Evolutionary conservation across 2,888 invertebrate species (phyloP), one percentile per base, ranked within the genome.

Genomic region (Tenthredo notha): DNA sequence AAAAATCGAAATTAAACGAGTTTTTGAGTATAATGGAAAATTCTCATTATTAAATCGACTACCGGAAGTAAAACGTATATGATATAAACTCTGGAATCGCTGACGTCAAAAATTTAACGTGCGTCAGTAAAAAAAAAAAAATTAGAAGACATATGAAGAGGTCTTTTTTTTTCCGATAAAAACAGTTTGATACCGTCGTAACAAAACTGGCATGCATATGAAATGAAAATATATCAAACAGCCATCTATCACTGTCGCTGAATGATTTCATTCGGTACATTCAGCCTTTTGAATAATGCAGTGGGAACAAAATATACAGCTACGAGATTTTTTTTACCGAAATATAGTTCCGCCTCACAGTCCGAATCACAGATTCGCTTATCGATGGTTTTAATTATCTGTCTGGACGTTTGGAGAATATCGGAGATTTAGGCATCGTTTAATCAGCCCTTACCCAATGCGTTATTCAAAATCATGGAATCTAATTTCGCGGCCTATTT

Each of bases 241-340:
- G 80, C 80, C 37, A 80, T 80, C 58, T 61, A 80, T 80, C 80
- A 80, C 80, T 40, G 80, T 58, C 80, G n/a, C 37, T 4, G 80
- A 80, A 80, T 80, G 80, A 80, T 80, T 61, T 80, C 61, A 80
- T 80, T 80, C 80, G 80, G 80, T 25, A 61, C 58, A 61, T 61
- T 80, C 80, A 61, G 80, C 80, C 58, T 80, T 80, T 61, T 80
- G 80, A 80, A 80, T 80, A 80, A 80, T 80, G 80, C 58, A 80
- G 80, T 80, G 80, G 58, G 58, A 50, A 61, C 61, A 40, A 80
- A 80, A 80, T 80, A 80, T 80, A 80, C 80, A 58, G 61, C 40
- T 21, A 61, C n/a, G 40, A 61, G 80, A 80, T 80, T 80, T 80
- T n/a, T 78, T 58, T 80, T 58, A 21, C 10, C 18, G n/a, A 61